Percentiles rank a stretch among this genome's conserved stretches.
Conservation (phyloP, 2,797 vertebrate species). For the Sebastes variabilis region DNA sequence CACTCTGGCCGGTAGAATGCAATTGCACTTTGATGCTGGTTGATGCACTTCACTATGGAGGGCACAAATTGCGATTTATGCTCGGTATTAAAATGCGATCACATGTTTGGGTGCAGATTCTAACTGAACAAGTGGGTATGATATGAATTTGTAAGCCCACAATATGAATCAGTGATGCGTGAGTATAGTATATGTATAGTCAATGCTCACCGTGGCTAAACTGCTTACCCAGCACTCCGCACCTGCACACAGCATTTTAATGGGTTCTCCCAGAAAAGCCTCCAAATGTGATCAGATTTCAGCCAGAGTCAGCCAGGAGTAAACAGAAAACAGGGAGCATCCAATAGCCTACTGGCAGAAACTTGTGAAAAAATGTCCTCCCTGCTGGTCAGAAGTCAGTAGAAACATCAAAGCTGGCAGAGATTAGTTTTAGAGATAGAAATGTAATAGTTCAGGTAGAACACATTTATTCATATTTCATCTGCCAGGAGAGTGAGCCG, state of each 20-base stretch:
- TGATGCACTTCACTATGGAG: conserved; percentile 6
- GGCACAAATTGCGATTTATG: not conserved
- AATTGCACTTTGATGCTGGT: not conserved
- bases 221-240: not conserved
- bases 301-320: not conserved
- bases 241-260: not conserved
- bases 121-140: not conserved
- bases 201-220: not conserved
- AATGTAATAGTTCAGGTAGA: not conserved
- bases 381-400: not conserved
- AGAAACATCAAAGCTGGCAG: not conserved
- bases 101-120: not conserved
- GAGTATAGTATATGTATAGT: not conserved
- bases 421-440: not conserved
- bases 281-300: not conserved
- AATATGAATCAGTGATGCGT: not conserved
- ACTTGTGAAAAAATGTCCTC: not conserved
- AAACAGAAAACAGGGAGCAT: not conserved
- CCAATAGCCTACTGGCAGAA: not conserved
- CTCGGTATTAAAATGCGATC: not conserved
- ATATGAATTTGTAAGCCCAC: not conserved
- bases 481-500: not conserved
- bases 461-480: not conserved
- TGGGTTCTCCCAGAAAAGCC: not conserved
- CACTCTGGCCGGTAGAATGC: not conserved